Conservation (phyloP, 2,888 invertebrate species). For the Resseliella maxima region DNA sequence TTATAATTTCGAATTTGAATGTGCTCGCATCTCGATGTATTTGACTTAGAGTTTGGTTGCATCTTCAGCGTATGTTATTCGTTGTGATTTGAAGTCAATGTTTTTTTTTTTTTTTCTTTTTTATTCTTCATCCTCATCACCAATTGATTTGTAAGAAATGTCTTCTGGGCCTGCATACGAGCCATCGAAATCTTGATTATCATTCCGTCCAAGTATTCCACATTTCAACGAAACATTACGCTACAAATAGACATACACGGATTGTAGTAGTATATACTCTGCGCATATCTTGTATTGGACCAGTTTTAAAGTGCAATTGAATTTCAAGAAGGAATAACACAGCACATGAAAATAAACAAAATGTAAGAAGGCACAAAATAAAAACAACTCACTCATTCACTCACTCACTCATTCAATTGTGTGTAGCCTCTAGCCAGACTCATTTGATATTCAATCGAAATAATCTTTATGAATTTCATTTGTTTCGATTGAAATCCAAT, state of each 20-base stretch:
- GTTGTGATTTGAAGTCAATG: neutral
- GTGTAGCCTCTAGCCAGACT: neutral
- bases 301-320: constrained; percentile 2
- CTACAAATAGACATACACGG: constrained; percentile 12
- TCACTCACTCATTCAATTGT: neutral
- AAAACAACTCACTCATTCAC: neutral
- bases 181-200: constrained; percentile 38
- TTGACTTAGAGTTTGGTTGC: neutral
- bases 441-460: constrained; percentile 1
- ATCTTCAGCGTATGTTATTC: neutral
- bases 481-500: constrained; percentile 10
- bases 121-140: neutral
- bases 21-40: neutral
- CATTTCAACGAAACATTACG: neutral
- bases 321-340: neutral
- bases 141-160: constrained; percentile 24
- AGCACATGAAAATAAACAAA: neutral
- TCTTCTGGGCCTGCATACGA: neutral
- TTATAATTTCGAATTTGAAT: neutral
- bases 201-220: neutral
- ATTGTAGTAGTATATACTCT: neutral
- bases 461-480: constrained; percentile 16
- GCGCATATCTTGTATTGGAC: neutral
- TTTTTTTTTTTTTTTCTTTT: neutral
- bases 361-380: neutral